phyloP scores from a whole-genome alignment of 2,113 vertebrate genomes.

The Athene cunicularia region DNA sequence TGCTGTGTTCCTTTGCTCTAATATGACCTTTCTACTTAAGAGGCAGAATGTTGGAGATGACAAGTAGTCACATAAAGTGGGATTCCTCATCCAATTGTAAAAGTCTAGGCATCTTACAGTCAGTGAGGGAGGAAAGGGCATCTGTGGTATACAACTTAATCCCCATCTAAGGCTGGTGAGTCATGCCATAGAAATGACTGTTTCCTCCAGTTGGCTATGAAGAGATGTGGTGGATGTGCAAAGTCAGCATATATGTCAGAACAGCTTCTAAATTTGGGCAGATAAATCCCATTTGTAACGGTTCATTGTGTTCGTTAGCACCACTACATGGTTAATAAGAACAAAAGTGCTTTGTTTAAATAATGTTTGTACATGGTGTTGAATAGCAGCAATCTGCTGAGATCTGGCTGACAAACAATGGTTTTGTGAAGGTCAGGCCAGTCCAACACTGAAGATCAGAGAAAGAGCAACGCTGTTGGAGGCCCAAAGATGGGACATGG shows the following conservation, averaged over 20 bases:
- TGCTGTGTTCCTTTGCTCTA: not conserved
- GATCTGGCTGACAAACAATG: conserved; percentile 15
- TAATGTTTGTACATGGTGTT: not conserved
- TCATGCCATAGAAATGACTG: not conserved
- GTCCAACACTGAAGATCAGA: not conserved
- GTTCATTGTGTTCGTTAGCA: not conserved
- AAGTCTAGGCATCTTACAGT: not conserved
- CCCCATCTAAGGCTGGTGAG: not conserved
- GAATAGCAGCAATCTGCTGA: not conserved
- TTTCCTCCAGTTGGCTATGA: not conserved
- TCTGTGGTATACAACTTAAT: not conserved
- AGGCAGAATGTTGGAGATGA: not conserved
- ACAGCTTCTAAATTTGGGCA: not conserved
- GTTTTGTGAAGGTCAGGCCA: conserved; percentile 6
- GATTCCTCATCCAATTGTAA: not conserved
- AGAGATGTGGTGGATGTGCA: not conserved
- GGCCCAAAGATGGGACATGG: not conserved
- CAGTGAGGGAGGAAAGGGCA: not conserved
- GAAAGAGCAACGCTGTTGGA: not conserved
- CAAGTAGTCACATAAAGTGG: not conserved
- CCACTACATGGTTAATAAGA: not conserved
- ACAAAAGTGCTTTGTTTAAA: not conserved
- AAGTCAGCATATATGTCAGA: not conserved
- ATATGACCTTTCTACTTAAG: not conserved
- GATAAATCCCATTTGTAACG: not conserved